These are phyloP conservation scores for Cephonodes hylas DNA, from an alignment of 2,888 invertebrate species.

Conservation along the genomic window DNA sequence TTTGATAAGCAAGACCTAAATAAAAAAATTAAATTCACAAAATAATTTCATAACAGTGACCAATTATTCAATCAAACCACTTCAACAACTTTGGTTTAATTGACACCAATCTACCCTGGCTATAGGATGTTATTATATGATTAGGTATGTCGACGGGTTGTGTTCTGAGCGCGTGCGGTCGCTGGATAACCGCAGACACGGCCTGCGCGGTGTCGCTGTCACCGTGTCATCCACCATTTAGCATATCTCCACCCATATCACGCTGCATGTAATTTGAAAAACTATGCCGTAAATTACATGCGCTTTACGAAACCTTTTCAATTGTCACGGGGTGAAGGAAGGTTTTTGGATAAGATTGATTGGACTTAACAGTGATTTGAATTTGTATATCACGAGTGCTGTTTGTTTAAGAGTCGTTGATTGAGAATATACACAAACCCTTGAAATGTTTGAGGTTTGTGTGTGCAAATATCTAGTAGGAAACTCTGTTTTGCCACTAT, in stretches of 20 bases:
- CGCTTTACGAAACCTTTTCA: background rate
- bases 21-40: too few relatives aligned
- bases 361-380: too few relatives aligned
- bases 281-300: background rate
- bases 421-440: too few relatives aligned
- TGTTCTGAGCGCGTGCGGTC: conserved; percentile 33
- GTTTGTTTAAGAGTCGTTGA: too few relatives aligned
- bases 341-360: too few relatives aligned
- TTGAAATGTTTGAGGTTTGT: too few relatives aligned
- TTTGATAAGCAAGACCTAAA: too few relatives aligned
- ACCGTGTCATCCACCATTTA: conserved; percentile 35
- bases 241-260: conserved; percentile 39
- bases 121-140: conserved; percentile 8
- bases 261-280: conserved; percentile 30
- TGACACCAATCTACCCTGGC: background rate
- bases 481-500: too few relatives aligned
- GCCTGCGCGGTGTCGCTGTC: conserved; percentile 26
- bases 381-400: too few relatives aligned
- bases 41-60: background rate
- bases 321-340: background rate
- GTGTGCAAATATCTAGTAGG: too few relatives aligned
- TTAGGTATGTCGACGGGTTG: conserved; percentile 4
- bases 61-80: background rate
- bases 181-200: conserved; percentile 43
- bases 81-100: background rate